phyloP scores from a whole-genome alignment of 2,888 invertebrate genomes.

The Caenorhabditis doughertyi region DNA sequence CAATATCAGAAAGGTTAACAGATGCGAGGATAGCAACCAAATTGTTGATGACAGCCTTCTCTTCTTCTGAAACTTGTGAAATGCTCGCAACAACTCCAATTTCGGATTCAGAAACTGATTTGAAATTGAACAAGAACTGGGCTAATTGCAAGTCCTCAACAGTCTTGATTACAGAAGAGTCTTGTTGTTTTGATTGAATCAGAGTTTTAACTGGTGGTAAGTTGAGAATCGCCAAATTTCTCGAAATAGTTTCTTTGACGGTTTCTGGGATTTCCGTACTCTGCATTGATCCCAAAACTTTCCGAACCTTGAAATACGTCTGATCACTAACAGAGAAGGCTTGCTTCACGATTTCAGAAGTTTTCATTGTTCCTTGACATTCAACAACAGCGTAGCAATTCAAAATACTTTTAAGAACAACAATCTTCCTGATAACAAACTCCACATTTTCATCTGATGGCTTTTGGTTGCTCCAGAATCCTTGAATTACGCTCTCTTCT shows the following conservation, averaged over 20 bases:
- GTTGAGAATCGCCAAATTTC: constrained; percentile 41
- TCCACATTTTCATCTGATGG: constrained; percentile 27
- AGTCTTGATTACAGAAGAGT: neutral
- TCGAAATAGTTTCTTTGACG: constrained; percentile 24
- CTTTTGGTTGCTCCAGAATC: constrained; percentile 60
- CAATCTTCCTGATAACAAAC: constrained; percentile 31
- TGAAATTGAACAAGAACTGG: constrained; percentile 39
- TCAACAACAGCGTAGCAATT: constrained; percentile 48
- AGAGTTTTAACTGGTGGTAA: constrained; percentile 27
- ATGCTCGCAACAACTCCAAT: neutral
- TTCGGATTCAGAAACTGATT: constrained; percentile 16
- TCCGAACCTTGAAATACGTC: constrained; percentile 41
- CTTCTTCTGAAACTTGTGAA: constrained; percentile 20
- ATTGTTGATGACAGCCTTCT: constrained; percentile 11
- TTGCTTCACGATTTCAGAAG: constrained; percentile 14
- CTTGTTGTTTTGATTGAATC: neutral
- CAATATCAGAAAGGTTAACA: constrained; percentile 12
- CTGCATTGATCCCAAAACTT: constrained; percentile 35
- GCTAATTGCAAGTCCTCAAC: constrained; percentile 16
- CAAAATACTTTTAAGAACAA: constrained; percentile 45
- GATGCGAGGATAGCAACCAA: constrained; percentile 35
- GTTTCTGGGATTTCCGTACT: constrained; percentile 17
- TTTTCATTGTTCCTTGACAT: neutral
- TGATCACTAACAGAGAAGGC: constrained; percentile 43
- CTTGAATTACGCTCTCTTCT: constrained; percentile 52